Conservation (phyloP, 2,113 vertebrate genomes). For the Callopanchax toddi region DNA sequence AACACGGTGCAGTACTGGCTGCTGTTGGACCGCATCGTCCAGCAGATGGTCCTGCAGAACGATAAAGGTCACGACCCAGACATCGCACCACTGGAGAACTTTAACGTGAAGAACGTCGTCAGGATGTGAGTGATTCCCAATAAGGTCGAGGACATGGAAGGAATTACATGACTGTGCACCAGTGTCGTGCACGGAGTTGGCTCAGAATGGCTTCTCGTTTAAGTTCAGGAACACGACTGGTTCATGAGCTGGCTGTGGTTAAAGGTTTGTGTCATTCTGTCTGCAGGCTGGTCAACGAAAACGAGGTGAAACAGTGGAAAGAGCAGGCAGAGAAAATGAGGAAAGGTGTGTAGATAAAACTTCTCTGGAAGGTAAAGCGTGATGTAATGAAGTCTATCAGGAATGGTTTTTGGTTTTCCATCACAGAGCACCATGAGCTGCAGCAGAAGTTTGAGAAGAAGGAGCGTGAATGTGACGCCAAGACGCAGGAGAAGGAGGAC, state of each 20-base stretch:
- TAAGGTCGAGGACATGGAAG: constrained; percentile 21
- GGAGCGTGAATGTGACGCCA: constrained; percentile 95
- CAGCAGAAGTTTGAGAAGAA: constrained; percentile 98
- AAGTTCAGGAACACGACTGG: constrained; percentile 24
- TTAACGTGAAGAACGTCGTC: constrained; percentile 98
- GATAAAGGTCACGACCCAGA: constrained; percentile 98
- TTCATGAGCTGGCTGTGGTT: constrained; percentile 24
- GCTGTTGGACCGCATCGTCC: constrained; percentile 94
- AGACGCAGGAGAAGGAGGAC: constrained; percentile 98
- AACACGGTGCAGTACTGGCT: constrained; percentile 99
- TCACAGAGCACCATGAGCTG: constrained; percentile 91
- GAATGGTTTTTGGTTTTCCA: not conserved
- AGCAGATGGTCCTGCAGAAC: constrained; percentile 97
- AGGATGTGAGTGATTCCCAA: constrained; percentile 88
- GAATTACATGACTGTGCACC: constrained; percentile 24
- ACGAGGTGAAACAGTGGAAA: constrained; percentile 99
- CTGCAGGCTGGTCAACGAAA: constrained; percentile 97
- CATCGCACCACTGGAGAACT: constrained; percentile 95
- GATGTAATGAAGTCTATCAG: no score
- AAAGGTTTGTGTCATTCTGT: constrained; percentile 30
- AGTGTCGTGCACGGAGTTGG: constrained; percentile 14
- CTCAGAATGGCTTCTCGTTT: constrained; percentile 33
- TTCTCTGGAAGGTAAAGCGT: no score
- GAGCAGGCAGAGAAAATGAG: constrained; percentile 99
- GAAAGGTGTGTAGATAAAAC: constrained; percentile 85